Conservation (phyloP, 2,113 vertebrate genomes). For the Erythrocebus patas region DNA sequence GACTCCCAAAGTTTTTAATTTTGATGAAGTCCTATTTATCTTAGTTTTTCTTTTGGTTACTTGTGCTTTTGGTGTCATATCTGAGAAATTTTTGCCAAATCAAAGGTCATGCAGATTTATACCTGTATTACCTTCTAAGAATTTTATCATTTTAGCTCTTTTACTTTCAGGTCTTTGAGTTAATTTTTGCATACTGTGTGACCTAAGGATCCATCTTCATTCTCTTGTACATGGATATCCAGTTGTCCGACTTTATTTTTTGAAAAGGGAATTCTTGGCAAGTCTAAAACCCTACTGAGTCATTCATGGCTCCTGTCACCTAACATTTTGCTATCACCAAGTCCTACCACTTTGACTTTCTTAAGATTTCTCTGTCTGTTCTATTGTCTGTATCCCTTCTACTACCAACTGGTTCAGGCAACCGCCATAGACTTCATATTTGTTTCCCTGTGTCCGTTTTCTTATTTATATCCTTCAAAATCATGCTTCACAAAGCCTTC, state of each 20-base stretch:
- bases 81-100: no score
- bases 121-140: not conserved
- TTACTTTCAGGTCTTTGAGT: not conserved
- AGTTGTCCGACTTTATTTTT: not conserved
- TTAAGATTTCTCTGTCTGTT: not conserved
- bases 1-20: not conserved
- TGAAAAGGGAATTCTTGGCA: not conserved
- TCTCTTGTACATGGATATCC: not conserved
- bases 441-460: not conserved
- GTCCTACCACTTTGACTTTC: not conserved
- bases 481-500: not conserved
- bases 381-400: no score
- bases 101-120: no score
- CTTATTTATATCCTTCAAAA: not conserved
- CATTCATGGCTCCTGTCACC: no score
- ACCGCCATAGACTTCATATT: not conserved
- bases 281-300: not conserved
- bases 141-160: not conserved
- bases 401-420: not conserved
- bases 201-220: not conserved
- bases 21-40: not conserved
- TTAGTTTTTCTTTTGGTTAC: not conserved
- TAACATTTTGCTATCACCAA: not conserved
- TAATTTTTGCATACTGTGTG: not conserved
- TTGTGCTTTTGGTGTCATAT: no score